Evolutionary conservation across 2,797 vertebrate species (phyloP).

Genomic region (Paguma larvata): DNA sequence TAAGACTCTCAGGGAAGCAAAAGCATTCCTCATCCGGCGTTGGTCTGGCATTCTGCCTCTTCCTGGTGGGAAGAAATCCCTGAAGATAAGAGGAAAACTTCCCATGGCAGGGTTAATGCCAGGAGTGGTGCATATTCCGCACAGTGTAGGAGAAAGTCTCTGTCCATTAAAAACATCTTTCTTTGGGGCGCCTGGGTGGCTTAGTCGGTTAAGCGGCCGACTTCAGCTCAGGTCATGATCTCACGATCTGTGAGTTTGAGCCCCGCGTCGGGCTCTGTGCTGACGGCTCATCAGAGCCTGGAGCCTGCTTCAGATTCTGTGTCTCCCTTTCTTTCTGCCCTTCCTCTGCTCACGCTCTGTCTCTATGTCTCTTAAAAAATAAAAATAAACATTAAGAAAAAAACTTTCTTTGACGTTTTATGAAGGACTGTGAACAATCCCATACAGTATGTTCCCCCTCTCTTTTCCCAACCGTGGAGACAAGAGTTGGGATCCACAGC

Average conservation of each 20-base stretch:
- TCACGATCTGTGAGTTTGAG: no score
- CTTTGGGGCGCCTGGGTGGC: not conserved
- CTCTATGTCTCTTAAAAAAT: no score
- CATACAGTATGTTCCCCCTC: not conserved
- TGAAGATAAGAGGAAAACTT: not conserved
- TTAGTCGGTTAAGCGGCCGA: no score
- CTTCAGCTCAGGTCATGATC: no score
- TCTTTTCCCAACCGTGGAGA: not conserved
- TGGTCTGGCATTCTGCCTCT: not conserved
- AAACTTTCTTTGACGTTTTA: not conserved
- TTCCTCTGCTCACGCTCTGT: no score
- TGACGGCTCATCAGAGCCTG: no score
- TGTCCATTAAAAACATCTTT: not conserved
- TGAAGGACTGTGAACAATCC: not conserved
- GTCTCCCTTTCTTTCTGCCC: no score
- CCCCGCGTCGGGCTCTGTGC: no score
- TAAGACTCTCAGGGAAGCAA: not conserved
- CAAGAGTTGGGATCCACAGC: not conserved
- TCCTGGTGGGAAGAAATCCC: not conserved
- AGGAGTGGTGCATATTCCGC: not conserved
- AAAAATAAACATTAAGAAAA: not conserved
- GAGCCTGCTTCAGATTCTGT: no score
- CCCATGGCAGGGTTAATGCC: not conserved
- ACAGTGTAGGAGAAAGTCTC: not conserved
- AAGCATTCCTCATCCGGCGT: not conserved